Evolutionary conservation across 2,888 invertebrate species (phyloP).

Genomic region (Yponomeuta cagnagella): DNA sequence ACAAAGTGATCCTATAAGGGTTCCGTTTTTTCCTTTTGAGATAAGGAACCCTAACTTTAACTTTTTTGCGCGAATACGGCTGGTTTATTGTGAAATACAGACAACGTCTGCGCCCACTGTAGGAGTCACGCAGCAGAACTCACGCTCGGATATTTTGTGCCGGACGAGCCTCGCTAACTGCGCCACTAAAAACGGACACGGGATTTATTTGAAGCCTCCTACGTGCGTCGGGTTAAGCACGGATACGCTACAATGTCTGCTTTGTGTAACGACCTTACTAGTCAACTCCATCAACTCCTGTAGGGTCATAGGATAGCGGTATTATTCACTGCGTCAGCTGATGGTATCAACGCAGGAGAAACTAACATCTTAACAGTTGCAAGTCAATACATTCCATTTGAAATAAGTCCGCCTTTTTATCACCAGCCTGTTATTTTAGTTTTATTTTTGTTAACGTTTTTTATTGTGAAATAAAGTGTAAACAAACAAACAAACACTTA

Average conservation of each 20-base stretch:
- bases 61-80: too few relatives aligned
- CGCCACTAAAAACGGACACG: conserved; percentile 18
- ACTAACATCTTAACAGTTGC: too few relatives aligned
- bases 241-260: conserved; percentile 11
- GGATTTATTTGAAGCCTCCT: conserved; percentile 20
- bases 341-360: too few relatives aligned
- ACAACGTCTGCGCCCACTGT: conserved; percentile 16
- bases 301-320: too few relatives aligned
- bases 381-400: too few relatives aligned
- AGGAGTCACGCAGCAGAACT: conserved; percentile 16
- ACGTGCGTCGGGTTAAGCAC: conserved; percentile 11
- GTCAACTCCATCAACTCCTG: neutral
- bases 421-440: too few relatives aligned
- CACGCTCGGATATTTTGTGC: conserved; percentile 17
- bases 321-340: neutral
- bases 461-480: too few relatives aligned
- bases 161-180: conserved; percentile 18
- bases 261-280: neutral
- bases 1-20: too few relatives aligned
- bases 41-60: too few relatives aligned
- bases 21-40: too few relatives aligned
- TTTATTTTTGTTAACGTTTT: too few relatives aligned
- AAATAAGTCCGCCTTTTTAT: neutral
- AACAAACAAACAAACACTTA: too few relatives aligned
- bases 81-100: neutral